phyloP scores from a whole-genome alignment of 1,140 invertebrate species.

The Cyclina sinensis region DNA sequence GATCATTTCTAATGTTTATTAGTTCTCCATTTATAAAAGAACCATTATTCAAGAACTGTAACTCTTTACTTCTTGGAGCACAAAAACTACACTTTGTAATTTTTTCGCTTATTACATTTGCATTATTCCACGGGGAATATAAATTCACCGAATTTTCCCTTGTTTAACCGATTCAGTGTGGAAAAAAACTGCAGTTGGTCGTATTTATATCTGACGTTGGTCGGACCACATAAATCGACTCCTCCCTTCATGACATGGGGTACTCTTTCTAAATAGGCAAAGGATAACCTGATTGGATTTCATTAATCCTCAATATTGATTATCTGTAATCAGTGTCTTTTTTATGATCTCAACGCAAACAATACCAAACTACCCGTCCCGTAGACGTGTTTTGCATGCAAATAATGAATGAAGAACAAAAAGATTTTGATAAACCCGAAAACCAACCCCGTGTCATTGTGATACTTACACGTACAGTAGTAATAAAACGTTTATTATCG shows the following conservation, averaged over 20 bases:
- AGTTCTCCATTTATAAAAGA: not conserved
- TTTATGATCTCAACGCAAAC: constrained; percentile 40
- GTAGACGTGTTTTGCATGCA: not conserved
- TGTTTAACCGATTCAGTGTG: too few species aligned
- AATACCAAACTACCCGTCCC: constrained; percentile 1
- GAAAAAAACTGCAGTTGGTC: not conserved
- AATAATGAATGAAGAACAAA: constrained; percentile 21
- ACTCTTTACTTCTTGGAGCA: not conserved
- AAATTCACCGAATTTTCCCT: too few species aligned
- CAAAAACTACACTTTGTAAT: not conserved
- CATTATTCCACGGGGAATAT: too few species aligned
- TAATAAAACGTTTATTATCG: too few species aligned
- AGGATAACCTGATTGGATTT: constrained; percentile 36
- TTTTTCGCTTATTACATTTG: too few species aligned
- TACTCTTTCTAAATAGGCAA: not conserved
- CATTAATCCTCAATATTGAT: constrained; percentile 23
- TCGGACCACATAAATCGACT: not conserved
- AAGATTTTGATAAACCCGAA: not conserved
- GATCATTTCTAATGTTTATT: not conserved
- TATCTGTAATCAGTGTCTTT: constrained; percentile 38
- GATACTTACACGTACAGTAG: not conserved
- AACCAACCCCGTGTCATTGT: not conserved
- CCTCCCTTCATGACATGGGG: not conserved
- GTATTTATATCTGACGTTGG: not conserved
- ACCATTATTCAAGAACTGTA: too few species aligned